A percentile compares a stretch with the other conserved stretches of the same genome.
These are phyloP conservation scores for Myoxocephalus aenaeus DNA, from an alignment of 2,797 vertebrate genomes.

Conservation along the genomic window DNA sequence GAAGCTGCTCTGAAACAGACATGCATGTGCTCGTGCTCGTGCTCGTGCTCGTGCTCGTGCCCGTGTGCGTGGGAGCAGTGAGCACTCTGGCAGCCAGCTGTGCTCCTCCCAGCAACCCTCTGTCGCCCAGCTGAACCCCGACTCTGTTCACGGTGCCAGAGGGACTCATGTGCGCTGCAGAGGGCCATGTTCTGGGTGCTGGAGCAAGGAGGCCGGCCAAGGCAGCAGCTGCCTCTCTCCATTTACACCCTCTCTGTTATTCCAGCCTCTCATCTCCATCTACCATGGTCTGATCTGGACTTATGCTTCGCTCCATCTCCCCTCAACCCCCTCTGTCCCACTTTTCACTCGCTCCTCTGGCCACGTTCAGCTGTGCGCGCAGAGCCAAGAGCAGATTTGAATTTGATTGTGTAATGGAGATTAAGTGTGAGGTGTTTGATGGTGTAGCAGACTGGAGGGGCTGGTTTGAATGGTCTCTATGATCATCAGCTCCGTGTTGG, in stretches of 20 bases:
- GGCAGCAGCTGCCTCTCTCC: conserved; percentile 73
- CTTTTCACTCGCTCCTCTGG: conserved; percentile 31
- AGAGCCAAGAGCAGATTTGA: conserved; percentile 36
- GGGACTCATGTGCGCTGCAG: conserved; percentile 81
- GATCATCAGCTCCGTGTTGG: conserved; percentile 44
- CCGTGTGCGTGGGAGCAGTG: conserved; percentile 36
- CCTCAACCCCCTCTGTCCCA: conserved; percentile 11
- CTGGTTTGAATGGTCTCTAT: conserved; percentile 45
- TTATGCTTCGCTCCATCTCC: conserved; percentile 26
- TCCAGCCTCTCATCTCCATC: conserved; percentile 60
- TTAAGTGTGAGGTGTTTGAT: conserved; percentile 45
- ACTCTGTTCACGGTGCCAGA: conserved; percentile 68
- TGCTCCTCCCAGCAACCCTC: conserved; percentile 77
- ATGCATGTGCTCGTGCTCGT: neutral
- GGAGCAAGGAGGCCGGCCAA: conserved; percentile 67
- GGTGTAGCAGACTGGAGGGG: conserved; percentile 47
- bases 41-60: conserved; percentile 13
- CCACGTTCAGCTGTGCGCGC: conserved; percentile 22
- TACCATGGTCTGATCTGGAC: conserved; percentile 44
- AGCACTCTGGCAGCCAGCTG: conserved; percentile 81
- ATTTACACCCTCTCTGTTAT: conserved; percentile 54
- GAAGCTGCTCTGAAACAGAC: neutral
- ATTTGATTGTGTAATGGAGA: conserved; percentile 40
- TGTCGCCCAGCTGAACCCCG: conserved; percentile 75
- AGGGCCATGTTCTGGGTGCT: conserved; percentile 71